Conservation (phyloP, 2,797 vertebrate genomes). For the Falco peregrinus region DNA sequence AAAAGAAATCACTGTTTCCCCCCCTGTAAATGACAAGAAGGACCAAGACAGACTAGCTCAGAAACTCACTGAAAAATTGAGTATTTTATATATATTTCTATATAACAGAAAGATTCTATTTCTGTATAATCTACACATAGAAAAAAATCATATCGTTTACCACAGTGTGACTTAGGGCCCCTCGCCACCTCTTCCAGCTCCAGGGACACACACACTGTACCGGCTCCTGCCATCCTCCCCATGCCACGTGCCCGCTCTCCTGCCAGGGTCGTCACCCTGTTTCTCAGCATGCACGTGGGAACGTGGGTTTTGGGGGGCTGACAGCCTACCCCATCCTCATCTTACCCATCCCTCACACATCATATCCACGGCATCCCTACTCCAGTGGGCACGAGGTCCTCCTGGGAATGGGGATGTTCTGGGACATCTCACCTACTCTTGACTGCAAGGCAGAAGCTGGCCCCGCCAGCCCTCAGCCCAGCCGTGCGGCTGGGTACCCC, state of each 20-base stretch:
- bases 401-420: accelerated
- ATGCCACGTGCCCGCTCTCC: background rate
- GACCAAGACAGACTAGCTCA: background rate
- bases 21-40: background rate
- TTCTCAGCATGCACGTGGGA: background rate
- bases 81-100: background rate
- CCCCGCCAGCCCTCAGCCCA: background rate
- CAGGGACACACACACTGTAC: accelerated
- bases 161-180: background rate
- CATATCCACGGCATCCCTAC: background rate
- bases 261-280: background rate
- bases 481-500: background rate
- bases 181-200: background rate
- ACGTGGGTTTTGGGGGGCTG: background rate
- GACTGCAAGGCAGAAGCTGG: background rate
- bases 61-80: background rate
- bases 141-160: background rate
- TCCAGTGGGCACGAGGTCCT: background rate
- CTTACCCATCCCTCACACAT: background rate
- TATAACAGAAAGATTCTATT: background rate
- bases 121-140: background rate
- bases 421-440: background rate
- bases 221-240: background rate
- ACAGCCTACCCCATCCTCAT: background rate
- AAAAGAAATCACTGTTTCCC: background rate